Conservation (phyloP, 1,140 invertebrate genomes). For the Drosophila nikananu region DNA sequence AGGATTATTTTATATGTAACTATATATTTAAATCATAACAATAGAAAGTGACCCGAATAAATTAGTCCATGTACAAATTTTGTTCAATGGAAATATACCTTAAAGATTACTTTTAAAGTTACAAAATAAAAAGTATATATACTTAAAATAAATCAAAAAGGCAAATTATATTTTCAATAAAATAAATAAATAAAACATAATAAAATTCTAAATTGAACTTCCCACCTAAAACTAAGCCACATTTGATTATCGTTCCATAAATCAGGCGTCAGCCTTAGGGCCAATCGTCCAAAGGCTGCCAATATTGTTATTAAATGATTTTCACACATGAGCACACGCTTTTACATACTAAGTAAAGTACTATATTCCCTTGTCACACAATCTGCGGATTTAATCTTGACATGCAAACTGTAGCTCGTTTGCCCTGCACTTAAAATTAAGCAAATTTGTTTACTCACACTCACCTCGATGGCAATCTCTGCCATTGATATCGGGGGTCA, state of each 20-base stretch:
- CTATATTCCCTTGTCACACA: not conserved
- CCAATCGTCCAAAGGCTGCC: not conserved
- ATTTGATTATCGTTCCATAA: slow-evolving; percentile 7
- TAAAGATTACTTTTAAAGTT: not conserved
- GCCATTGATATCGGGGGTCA: slow-evolving; percentile 20
- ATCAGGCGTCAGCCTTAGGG: not conserved
- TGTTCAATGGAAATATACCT: too few relatives aligned
- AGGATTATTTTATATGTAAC: not conserved
- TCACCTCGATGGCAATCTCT: slow-evolving; percentile 19
- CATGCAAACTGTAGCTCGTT: slow-evolving; percentile 16
- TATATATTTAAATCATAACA: not conserved
- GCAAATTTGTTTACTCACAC: slow-evolving; percentile 20
- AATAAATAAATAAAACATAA: not conserved
- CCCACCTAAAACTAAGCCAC: not conserved
- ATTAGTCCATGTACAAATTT: too few relatives aligned
- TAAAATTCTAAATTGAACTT: not conserved
- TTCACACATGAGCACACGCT: not conserved
- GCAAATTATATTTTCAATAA: not conserved
- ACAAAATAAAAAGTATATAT: not conserved
- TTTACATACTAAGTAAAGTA: not conserved
- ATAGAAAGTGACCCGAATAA: not conserved
- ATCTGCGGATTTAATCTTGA: slow-evolving; percentile 23
- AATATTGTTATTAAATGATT: slow-evolving; percentile 21
- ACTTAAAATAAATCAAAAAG: not conserved
- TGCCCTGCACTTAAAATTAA: slow-evolving; percentile 11